These are phyloP conservation scores for Spialia ferax DNA, from an alignment of 2,888 invertebrate genomes.

Conservation along the genomic window DNA sequence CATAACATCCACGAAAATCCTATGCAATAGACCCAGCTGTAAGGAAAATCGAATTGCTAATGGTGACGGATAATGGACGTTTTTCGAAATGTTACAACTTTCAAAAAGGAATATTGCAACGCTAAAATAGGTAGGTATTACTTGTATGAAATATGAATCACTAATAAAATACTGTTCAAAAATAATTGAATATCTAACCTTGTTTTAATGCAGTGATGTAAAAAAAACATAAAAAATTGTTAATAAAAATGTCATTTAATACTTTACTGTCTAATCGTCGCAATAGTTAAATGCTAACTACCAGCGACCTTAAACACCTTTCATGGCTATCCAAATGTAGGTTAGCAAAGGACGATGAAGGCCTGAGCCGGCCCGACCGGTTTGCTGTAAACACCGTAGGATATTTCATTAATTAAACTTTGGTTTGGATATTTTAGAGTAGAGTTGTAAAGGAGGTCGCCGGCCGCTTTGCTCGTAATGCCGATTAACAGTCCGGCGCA, in stretches of 20 bases:
- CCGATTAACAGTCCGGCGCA: neutral
- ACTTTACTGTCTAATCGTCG: constrained; percentile 3
- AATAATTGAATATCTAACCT: no score
- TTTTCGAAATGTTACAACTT: no score
- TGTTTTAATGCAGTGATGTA: no score
- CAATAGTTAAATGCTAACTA: constrained; percentile 21
- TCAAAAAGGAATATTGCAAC: no score
- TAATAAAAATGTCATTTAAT: neutral
- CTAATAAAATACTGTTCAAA: no score
- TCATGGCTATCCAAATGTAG: constrained; percentile 53
- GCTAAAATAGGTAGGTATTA: no score
- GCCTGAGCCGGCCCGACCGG: constrained; percentile 54
- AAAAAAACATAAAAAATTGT: neutral
- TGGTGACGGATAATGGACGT: no score
- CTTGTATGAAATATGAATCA: no score
- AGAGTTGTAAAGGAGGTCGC: neutral
- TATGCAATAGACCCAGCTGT: no score
- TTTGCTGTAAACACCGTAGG: constrained; percentile 40
- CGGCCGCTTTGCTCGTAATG: neutral
- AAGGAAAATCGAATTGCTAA: no score
- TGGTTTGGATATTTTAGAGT: neutral
- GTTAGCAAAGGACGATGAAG: constrained; percentile 61
- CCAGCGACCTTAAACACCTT: constrained; percentile 38
- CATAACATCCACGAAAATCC: no score
- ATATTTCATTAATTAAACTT: constrained; percentile 23